Evolutionary conservation across 2,113 vertebrate genomes (phyloP), one percentile per base, ranked within the genome.

Genomic region (Eubucco bourcierii): DNA sequence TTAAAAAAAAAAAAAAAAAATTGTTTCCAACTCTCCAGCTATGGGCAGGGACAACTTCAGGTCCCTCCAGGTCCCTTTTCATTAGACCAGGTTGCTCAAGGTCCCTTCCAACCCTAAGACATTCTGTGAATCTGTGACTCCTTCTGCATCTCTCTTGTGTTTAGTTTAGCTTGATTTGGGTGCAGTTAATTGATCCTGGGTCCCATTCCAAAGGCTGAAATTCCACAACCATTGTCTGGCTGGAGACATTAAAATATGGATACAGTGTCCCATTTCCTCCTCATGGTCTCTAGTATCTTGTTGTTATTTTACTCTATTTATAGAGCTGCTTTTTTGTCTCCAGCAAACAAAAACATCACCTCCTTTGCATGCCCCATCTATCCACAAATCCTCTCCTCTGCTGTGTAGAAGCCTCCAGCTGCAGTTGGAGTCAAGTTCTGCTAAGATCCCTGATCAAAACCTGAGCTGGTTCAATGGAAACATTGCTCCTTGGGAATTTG

Each of bases 361-460:
- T 46, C 6, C 8, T 79, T 84, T 84, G 21, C 81, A 70, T 84
- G 19, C 6, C 31, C 68, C 78, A 44, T 63, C 55, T 76, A 27
- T 31, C 77, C 34, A 41, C 31, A 88, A 72, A 88, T 68, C 8
- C 7, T 28, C 53, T 25, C 80, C 18, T 80, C 86, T 70, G 12
- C 52, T 84, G 7, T 55, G 21, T 41, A 64, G 56, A 64, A 89
- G 15, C 29, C 46, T 74, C 63, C 46, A 85, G 66, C 66, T 88
- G 46, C 21, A 18, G 34, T 12, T 77, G 67, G 63, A 94, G 52
- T 70, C 53, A 76, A 81, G 67, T 71, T 90, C 46, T 44, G 44
- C 59, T 58, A 59, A 84, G 88, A 88, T 68, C 63, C 9, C 50
- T 84, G 66, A 88, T 88, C 83, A 91, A 95, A 95, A 90, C 31